phyloP scores from a whole-genome alignment of 2,888 invertebrate species.

The Pyrrhia umbra region DNA sequence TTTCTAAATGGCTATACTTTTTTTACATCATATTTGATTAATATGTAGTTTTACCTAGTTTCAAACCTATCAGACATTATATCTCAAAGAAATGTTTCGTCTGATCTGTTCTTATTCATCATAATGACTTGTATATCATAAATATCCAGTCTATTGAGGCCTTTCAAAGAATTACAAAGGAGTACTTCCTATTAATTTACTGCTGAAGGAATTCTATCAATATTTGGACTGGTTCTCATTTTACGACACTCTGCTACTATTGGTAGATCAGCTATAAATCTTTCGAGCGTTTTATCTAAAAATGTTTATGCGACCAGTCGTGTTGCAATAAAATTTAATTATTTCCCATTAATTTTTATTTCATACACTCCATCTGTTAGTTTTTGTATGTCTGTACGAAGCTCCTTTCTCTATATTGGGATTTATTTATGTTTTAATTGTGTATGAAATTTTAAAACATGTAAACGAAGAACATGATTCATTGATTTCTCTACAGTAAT shows the following conservation, averaged over 20 bases:
- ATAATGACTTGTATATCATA: background rate
- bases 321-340: constrained; percentile 61
- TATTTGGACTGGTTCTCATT: constrained; percentile 55
- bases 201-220: constrained; percentile 44
- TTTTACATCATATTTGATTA: background rate
- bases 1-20: background rate
- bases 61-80: background rate
- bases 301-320: constrained; percentile 40
- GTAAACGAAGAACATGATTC: background rate
- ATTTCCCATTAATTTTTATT: constrained; percentile 56
- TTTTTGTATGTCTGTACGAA: constrained; percentile 18
- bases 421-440: constrained; percentile 16
- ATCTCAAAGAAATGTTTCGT: background rate
- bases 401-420: constrained; percentile 14
- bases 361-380: constrained; percentile 41
- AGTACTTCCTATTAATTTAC: constrained; percentile 21
- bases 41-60: background rate
- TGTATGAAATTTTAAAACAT: background rate
- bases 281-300: constrained; percentile 47
- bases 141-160: background rate
- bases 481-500: background rate
- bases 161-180: background rate
- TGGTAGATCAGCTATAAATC: constrained; percentile 49
- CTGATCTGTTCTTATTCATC: background rate
- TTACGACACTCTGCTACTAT: constrained; percentile 42